A percentile compares a stretch with the other conserved stretches of the same genome.
Evolutionary conservation across 2,113 vertebrate genomes (phyloP).

Genomic region (Stigmatopora argus): DNA sequence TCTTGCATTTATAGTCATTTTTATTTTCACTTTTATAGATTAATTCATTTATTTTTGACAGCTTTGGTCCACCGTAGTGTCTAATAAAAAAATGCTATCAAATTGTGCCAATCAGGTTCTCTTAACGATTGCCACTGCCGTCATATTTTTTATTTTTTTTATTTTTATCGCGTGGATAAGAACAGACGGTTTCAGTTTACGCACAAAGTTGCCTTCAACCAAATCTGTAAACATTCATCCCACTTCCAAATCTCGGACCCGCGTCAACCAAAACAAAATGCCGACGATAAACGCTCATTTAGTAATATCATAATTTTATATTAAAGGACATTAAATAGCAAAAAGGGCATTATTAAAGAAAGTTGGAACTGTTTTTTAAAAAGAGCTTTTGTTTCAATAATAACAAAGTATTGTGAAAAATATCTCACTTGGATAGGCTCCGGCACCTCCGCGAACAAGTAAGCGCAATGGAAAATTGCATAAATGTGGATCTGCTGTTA

Average conservation of each 20-base stretch:
- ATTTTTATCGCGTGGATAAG: slow-evolving; percentile 15
- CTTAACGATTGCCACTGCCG: background rate
- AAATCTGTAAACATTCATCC: slow-evolving; percentile 55
- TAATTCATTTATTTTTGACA: no score
- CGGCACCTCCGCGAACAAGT: no score
- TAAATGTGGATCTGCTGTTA: no score
- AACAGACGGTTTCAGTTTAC: slow-evolving; percentile 20
- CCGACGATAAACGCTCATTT: background rate
- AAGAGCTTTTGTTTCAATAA: no score
- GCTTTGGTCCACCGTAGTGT: background rate
- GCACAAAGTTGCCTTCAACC: slow-evolving; percentile 32
- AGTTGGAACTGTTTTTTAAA: no score
- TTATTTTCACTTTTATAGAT: no score
- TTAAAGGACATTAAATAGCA: background rate
- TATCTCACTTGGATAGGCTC: no score
- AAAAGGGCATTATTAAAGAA: background rate
- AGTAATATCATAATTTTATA: no score
- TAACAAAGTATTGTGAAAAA: no score
- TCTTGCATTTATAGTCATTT: no score
- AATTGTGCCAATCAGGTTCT: background rate
- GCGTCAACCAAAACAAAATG: slow-evolving; percentile 46
- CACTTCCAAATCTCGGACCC: slow-evolving; percentile 39
- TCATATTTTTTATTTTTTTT: background rate
- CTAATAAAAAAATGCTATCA: background rate
- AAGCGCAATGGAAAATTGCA: no score